Conservation (phyloP, 2,113 vertebrate species). For the Poicephalus meyeri region DNA sequence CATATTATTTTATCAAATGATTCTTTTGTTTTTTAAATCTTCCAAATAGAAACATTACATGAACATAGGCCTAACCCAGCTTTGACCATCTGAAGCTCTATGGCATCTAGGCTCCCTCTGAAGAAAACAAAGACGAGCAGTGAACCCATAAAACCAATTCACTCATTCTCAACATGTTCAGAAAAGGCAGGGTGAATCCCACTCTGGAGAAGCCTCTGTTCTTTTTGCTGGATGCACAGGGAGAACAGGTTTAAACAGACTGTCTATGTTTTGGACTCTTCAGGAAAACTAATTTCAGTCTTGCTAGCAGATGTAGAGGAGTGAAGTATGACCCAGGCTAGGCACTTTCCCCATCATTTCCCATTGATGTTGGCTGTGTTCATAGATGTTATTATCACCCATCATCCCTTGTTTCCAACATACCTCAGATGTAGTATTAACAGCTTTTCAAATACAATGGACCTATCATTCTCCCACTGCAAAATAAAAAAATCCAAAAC, state of each 20-base stretch:
- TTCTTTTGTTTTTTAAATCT: not conserved
- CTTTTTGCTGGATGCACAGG: not conserved
- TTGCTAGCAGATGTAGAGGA: not conserved
- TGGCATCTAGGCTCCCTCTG: not conserved
- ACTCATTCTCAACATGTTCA: not conserved
- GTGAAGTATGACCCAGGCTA: not conserved
- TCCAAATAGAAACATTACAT: not conserved
- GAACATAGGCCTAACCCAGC: not conserved
- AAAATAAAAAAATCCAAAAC: not conserved
- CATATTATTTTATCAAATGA: not conserved
- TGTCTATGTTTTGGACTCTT: not conserved
- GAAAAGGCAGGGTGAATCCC: not conserved
- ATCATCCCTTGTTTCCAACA: not conserved
- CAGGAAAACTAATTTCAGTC: not conserved
- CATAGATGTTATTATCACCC: not conserved
- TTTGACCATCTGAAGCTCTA: not conserved
- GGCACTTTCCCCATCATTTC: not conserved
- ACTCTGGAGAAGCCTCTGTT: not conserved
- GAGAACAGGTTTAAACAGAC: not conserved
- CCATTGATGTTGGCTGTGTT: not conserved
- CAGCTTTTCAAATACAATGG: not conserved
- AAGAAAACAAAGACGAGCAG: not conserved
- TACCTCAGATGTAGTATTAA: not conserved
- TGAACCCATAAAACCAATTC: not conserved
- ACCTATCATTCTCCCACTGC: not conserved